Conservation (phyloP, 2,113 vertebrate genomes). For the Seriola rivoliana region DNA sequence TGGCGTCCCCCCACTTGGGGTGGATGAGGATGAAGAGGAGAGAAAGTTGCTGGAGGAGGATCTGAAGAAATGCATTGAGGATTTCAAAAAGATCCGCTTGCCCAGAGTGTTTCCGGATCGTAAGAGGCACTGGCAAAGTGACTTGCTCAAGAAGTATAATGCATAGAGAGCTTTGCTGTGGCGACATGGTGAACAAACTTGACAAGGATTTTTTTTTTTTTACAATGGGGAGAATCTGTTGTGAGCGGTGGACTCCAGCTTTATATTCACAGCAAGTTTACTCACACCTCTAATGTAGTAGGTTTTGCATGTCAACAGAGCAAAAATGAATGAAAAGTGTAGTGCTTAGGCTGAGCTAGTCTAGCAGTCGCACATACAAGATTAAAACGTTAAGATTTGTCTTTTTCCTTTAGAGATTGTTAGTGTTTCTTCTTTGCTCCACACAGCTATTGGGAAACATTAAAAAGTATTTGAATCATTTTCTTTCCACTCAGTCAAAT, state of each 20-base stretch:
- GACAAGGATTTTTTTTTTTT: not conserved
- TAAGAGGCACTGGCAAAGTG: conserved; percentile 87
- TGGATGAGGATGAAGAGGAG: conserved; percentile 82
- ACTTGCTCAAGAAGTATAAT: conserved; percentile 86
- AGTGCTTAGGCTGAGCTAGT: conserved; percentile 46
- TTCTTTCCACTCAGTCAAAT: conserved; percentile 29
- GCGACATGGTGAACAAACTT: not conserved
- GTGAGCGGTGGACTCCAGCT: not conserved
- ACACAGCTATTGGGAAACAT: conserved; percentile 18
- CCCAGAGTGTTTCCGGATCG: conserved; percentile 85
- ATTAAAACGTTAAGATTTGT: conserved; percentile 13
- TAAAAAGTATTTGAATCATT: conserved; percentile 23
- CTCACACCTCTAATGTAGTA: conserved; percentile 33
- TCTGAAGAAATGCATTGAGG: conserved; percentile 86
- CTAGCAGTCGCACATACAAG: conserved; percentile 14
- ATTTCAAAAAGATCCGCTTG: conserved; percentile 84
- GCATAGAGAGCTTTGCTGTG: conserved; percentile 66
- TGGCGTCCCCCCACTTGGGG: conserved; percentile 53
- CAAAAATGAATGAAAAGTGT: not conserved
- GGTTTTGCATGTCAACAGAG: conserved; percentile 59
- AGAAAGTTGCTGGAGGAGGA: conserved; percentile 84
- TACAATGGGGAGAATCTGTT: not conserved
- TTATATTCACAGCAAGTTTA: conserved; percentile 16
- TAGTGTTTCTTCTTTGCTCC: conserved; percentile 13
- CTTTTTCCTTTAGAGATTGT: conserved; percentile 33